A percentile compares a stretch with the other conserved stretches of the same genome.
phyloP scores from a whole-genome alignment of 2,888 invertebrate species.

The Eupithecia centaureata region DNA sequence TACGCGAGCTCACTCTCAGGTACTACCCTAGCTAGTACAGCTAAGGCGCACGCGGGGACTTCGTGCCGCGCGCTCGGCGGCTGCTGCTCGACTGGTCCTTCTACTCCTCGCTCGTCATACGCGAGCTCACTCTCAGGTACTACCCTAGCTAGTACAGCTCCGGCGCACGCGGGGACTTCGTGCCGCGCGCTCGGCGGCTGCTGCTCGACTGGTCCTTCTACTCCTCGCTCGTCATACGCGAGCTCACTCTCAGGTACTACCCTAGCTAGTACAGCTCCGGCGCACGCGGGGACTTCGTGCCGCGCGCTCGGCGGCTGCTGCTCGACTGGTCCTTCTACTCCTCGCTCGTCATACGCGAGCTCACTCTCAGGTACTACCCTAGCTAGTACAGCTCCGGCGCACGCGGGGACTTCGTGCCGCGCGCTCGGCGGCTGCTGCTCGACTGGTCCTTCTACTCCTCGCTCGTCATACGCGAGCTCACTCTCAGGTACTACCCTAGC shows the following conservation, averaged over 20 bases:
- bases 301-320: slow-evolving; percentile 64
- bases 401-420: slow-evolving; percentile 3
- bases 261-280: too few relatives aligned
- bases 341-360: slow-evolving; percentile 75
- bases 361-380: too few relatives aligned
- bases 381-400: too few relatives aligned
- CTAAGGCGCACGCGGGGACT: not conserved
- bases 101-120: slow-evolving; percentile 1
- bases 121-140: too few relatives aligned
- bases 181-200: slow-evolving; percentile 86
- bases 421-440: not conserved
- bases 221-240: slow-evolving; percentile 76
- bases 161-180: slow-evolving; percentile 3
- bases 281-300: too few relatives aligned
- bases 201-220: slow-evolving; percentile 88
- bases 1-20: too few relatives aligned
- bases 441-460: slow-evolving; percentile 3
- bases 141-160: too few relatives aligned
- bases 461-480: not conserved
- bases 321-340: slow-evolving; percentile 49
- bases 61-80: not conserved
- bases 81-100: slow-evolving; percentile 3
- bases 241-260: too few relatives aligned
- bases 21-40: too few relatives aligned
- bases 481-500: too few relatives aligned